phyloP scores from a whole-genome alignment of 2,888 invertebrate species.

The Rhagophthalmus giganteus region DNA sequence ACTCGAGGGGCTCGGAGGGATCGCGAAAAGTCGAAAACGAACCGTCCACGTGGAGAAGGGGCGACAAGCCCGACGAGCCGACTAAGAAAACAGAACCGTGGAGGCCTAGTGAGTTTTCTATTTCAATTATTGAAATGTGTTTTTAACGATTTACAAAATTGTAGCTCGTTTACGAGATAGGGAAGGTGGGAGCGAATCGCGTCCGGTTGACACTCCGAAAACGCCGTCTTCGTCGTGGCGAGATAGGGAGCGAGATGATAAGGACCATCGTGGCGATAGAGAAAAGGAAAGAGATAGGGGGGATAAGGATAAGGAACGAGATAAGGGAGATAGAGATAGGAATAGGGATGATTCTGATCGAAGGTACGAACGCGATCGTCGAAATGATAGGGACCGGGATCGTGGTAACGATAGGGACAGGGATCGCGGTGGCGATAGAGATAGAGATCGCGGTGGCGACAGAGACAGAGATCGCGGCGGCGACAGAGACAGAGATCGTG shows the following conservation, averaged over 20 bases:
- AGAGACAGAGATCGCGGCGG: constrained; percentile 27
- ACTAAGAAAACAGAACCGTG: constrained; percentile 44
- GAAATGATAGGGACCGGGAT: constrained; percentile 13
- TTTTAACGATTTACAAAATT: too few relatives aligned
- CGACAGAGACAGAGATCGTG: constrained; percentile 13
- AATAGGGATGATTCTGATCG: constrained; percentile 7
- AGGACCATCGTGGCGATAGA: background rate
- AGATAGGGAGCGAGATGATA: constrained; percentile 9
- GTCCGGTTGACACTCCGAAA: background rate
- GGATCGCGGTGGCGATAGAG: constrained; percentile 16
- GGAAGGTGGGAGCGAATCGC: background rate
- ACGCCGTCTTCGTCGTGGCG: constrained; percentile 32
- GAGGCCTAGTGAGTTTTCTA: constrained; percentile 39
- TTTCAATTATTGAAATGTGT: background rate
- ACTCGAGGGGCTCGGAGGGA: constrained; percentile 18
- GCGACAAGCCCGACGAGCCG: constrained; percentile 20
- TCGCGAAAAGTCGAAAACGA: constrained; percentile 12
- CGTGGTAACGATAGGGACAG: constrained; percentile 24
- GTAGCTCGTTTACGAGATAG: constrained; percentile 25
- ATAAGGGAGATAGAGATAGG: constrained; percentile 21
- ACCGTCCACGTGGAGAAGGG: constrained; percentile 19
- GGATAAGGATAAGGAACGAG: constrained; percentile 10
- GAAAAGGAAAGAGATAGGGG: constrained; percentile 10
- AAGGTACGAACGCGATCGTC: constrained; percentile 4
- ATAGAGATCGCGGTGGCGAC: constrained; percentile 12